Percentiles rank a stretch among this genome's conserved stretches.
Evolutionary conservation across 2,888 invertebrate genomes (phyloP).

Genomic region (Tachina grossa): DNA sequence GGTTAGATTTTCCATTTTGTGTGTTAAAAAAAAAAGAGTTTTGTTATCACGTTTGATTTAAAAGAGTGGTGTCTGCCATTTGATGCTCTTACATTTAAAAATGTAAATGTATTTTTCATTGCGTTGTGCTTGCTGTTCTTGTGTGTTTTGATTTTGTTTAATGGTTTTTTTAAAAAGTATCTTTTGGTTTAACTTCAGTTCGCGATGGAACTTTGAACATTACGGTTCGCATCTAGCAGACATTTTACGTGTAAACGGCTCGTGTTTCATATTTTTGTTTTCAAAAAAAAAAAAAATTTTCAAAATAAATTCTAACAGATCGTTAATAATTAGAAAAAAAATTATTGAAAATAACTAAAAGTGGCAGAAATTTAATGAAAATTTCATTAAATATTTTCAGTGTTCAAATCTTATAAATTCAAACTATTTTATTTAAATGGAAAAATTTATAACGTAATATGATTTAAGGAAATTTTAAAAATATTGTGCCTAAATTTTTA

Average conservation of each 20-base stretch:
- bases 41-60: slow-evolving; percentile 5
- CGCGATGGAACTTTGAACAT: slow-evolving; percentile 82
- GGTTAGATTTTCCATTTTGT: slow-evolving; percentile 25
- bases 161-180: slow-evolving; percentile 60
- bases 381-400: slow-evolving; percentile 1
- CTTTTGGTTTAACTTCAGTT: slow-evolving; percentile 75
- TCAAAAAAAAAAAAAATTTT: slow-evolving; percentile 25
- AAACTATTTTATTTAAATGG: neutral
- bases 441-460: slow-evolving; percentile 18
- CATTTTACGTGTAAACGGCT: slow-evolving; percentile 63
- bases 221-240: slow-evolving; percentile 78
- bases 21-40: slow-evolving; percentile 45
- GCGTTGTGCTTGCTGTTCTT: slow-evolving; percentile 39
- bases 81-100: slow-evolving; percentile 30
- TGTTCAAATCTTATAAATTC: neutral
- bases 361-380: neutral
- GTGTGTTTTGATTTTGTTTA: slow-evolving; percentile 57
- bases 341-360: neutral
- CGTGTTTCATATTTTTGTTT: slow-evolving; percentile 44
- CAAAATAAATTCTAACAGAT: neutral
- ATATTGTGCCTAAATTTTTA: slow-evolving; percentile 60
- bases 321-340: neutral
- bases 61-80: neutral
- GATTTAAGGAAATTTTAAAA: slow-evolving; percentile 39
- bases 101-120: neutral